Evolutionary conservation across 2,797 vertebrate species (phyloP), one percentile per base, ranked within the genome.

Genomic region (Thalassophryne amazonica): DNA sequence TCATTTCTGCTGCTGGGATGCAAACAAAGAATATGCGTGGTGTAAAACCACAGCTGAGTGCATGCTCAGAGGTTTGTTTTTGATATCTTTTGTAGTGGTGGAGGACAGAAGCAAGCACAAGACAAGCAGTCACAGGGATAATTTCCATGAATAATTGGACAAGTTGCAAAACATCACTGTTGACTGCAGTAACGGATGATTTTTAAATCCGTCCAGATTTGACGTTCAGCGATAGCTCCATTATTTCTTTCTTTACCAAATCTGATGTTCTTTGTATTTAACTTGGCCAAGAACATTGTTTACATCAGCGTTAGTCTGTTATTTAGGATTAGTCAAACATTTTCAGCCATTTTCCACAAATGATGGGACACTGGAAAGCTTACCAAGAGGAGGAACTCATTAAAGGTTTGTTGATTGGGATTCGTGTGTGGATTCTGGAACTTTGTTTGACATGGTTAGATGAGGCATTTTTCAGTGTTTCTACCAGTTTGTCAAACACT

Each of bases 131-230:
- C 49, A 60, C 42, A 67, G 39, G 61, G 77, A 59, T 60, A 49
- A 77, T 77, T 76, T 54, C 51, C 47, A 45, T 60, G 47, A 73
- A 59, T 51, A 69, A 58, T 71, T 42, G 29, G 49, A 51, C 20
- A 20, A 40, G 29, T 33, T 22, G 23, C 6, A 45, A 53, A 59
- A 49, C 30, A 36, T 15, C 9, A 12, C 27, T 16, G 20, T 43
- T 13, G 16, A 38, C 19, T 20, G 8, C 40, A 29, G 4, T 9
- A 45, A 39, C 24, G 50, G 13, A 38, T 22, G 3, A 19, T 61
- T 30, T 36, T 2, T 14, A 22, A 33, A 43, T 37, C 1, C 25
- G 28, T 51, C 52, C 17, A 52, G 14, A 31, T 16, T 22, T 38
- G 17, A 19, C 23, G 61, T 35, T 24, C 13, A 20, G 7, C 21